phyloP scores from a whole-genome alignment of 2,797 vertebrate genomes.

The Cryptoblepharus egeriae region DNA sequence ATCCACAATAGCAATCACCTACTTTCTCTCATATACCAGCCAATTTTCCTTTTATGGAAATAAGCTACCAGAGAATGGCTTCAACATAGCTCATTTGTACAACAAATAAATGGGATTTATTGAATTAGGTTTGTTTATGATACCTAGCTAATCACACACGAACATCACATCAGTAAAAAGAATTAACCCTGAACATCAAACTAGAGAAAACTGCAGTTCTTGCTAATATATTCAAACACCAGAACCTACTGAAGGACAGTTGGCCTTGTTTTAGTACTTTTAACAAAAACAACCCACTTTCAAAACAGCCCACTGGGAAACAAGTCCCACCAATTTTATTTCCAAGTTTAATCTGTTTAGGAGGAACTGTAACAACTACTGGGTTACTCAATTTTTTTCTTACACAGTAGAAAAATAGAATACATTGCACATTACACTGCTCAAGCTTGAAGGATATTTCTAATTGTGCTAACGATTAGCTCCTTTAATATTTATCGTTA shows the following conservation, averaged over 20 bases:
- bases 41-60: conserved; percentile 7
- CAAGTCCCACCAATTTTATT: not conserved
- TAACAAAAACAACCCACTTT: not conserved
- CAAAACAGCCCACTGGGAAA: not conserved
- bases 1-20: not conserved
- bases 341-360: not conserved
- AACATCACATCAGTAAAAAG: not conserved
- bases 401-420: not conserved
- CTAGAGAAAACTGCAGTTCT: not conserved
- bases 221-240: not conserved
- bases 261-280: not conserved
- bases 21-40: not conserved
- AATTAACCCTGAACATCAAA: not conserved
- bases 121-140: not conserved
- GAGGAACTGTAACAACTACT: not conserved
- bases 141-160: not conserved
- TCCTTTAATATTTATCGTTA: conserved; percentile 9
- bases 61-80: conserved; percentile 14
- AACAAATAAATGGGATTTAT: not conserved
- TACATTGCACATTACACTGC: not conserved
- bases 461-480: not conserved
- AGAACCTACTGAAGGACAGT: not conserved
- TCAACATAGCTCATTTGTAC: not conserved
- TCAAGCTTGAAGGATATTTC: not conserved
- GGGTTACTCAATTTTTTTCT: not conserved